Evolutionary conservation across 2,113 vertebrate genomes (phyloP).

Genomic region (Psittacula cyanocephala): DNA sequence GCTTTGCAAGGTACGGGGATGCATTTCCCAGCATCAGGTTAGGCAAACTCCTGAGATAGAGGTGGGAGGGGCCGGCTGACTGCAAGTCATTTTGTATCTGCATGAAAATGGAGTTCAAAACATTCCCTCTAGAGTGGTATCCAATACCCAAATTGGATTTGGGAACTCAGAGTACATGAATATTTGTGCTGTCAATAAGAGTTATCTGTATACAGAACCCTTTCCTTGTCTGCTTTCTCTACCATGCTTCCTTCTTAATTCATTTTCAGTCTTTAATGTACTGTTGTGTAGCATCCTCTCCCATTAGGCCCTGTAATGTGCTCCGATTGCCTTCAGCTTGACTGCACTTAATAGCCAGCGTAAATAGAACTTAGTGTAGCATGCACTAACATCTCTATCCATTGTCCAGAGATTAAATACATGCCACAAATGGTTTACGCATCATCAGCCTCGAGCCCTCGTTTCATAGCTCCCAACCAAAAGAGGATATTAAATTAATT

Average conservation of each 20-base stretch:
- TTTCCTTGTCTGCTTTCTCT: conserved; percentile 78
- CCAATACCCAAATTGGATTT: conserved; percentile 73
- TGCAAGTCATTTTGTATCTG: conserved; percentile 18
- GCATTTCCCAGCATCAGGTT: conserved; percentile 38
- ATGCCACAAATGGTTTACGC: conserved; percentile 88
- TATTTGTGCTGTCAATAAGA: conserved; percentile 76
- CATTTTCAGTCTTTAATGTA: conserved; percentile 87
- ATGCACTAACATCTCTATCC: conserved; percentile 89
- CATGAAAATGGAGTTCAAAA: conserved; percentile 61
- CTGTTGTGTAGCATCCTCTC: conserved; percentile 86
- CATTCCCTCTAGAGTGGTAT: conserved; percentile 59
- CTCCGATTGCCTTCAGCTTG: conserved; percentile 87
- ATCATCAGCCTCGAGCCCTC: conserved; percentile 83
- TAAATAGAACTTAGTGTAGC: conserved; percentile 91
- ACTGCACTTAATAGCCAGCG: conserved; percentile 89
- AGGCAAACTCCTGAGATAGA: neutral
- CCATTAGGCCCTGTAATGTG: conserved; percentile 87
- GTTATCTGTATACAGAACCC: conserved; percentile 77
- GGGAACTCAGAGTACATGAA: conserved; percentile 67
- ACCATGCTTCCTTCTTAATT: conserved; percentile 81
- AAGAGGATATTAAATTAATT: conserved; percentile 90
- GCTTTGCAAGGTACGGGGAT: neutral
- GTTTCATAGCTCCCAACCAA: conserved; percentile 84
- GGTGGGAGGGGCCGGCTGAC: neutral
- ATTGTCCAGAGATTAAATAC: conserved; percentile 91